Evolutionary conservation across 2,797 vertebrate species (phyloP), one percentile per base, ranked within the genome.

Genomic region (Micropoecilia bifurca): DNA sequence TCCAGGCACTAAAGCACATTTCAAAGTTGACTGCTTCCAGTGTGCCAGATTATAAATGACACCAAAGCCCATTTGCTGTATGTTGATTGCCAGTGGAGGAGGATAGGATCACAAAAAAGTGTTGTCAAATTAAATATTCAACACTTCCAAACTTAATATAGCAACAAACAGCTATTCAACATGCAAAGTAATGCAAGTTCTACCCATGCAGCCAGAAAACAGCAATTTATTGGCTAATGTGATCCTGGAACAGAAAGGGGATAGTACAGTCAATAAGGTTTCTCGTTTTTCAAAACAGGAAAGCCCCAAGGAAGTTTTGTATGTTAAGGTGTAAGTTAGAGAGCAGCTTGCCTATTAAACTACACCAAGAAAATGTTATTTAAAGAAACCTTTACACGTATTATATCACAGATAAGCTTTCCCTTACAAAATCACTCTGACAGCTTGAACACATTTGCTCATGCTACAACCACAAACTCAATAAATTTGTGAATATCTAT

Each of bases 1-100:
- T 84, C 92, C 91, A 90, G 92, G 88, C 73, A 78, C 85, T 93
- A 91, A 93, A 93, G 85, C 91, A 90, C 89, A 91, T 94, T 91
- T 92, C 91, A 91, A 85, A 93, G 93, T 90, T 92, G 92, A 90
- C 90, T 93, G 92, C 87, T 83, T 91, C 88, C 75, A 41, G 91
- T 88, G 89, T 92, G 93, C 88, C 88, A 90, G 84, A 85, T 88
- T 76, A 57, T 81, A 83, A 82, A 76, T 61, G 74, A 79, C 87
- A 71, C 79, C 79, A 75, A 89, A 81, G 87, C 71, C 81, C 80
- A 80, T 76, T 77, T 63, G 36, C 89, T 89, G 86, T 79, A 73
- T 55, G n/a, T n/a, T 78, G 78, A 76, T 80, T 71, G 76, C 68
- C 3, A 28, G 83, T 87, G 61, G 72, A 87, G 77, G 69, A 79